Evolutionary conservation across 2,888 invertebrate genomes (phyloP).

Genomic region (Ophion ventricosus): DNA sequence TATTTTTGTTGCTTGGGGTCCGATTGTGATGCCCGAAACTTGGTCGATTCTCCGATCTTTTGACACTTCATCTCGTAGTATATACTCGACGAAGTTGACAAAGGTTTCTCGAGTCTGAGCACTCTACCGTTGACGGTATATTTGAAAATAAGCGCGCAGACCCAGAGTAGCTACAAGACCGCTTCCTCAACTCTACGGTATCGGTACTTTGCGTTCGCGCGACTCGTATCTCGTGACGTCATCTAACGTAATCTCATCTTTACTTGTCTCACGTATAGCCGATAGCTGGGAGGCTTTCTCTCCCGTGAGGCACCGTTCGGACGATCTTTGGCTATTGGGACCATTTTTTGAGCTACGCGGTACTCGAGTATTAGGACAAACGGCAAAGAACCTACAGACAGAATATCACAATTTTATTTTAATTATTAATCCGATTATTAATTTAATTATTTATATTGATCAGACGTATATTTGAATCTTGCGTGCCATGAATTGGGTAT

Average conservation of each 20-base stretch:
- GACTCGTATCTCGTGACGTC: constrained; percentile 30
- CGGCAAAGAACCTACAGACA: too few relatives aligned
- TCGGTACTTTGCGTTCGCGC: neutral
- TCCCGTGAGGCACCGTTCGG: constrained; percentile 2
- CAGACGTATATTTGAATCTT: too few relatives aligned
- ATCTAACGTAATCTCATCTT: constrained; percentile 36
- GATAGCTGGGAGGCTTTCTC: constrained; percentile 19
- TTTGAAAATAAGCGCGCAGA: constrained; percentile 1
- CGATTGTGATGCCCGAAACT: neutral
- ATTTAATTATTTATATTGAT: too few relatives aligned
- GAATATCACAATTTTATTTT: too few relatives aligned
- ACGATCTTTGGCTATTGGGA: neutral
- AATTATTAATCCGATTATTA: too few relatives aligned
- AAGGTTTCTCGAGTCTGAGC: constrained; percentile 5
- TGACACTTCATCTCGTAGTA: neutral
- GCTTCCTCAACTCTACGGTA: constrained; percentile 36
- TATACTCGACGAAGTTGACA: neutral
- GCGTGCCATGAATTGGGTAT: too few relatives aligned
- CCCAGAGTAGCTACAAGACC: constrained; percentile 1
- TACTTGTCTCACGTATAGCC: constrained; percentile 4
- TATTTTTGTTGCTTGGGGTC: too few relatives aligned
- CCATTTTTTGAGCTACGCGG: neutral
- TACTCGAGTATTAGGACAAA: neutral
- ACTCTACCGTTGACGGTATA: neutral
- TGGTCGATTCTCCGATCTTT: constrained; percentile 44